Conservation (phyloP, 2,888 invertebrate species). For the Amblyjoppa fuscipennis region DNA sequence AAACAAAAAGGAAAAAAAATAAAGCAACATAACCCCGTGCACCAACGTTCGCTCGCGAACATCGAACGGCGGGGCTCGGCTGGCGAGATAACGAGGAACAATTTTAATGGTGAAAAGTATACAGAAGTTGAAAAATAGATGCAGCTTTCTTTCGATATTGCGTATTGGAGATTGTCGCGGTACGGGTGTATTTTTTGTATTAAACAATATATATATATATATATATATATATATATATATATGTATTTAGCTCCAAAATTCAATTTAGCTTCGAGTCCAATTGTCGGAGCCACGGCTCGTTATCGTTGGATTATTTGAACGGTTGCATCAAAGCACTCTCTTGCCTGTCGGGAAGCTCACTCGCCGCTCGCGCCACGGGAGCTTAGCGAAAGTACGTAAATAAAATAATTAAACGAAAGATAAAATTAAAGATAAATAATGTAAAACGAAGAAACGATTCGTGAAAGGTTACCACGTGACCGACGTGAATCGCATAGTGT, state of each 20-base stretch:
- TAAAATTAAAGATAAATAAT: slow-evolving; percentile 8
- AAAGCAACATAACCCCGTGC: neutral
- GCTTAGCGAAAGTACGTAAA: slow-evolving; percentile 64
- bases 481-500: slow-evolving; percentile 22
- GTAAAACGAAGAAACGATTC: slow-evolving; percentile 36
- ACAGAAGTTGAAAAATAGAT: neutral
- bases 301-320: neutral
- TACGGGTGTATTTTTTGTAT: neutral
- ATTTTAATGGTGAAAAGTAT: neutral
- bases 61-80: neutral
- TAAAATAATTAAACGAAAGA: slow-evolving; percentile 15
- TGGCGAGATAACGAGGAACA: slow-evolving; percentile 11
- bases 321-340: neutral
- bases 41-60: slow-evolving; percentile 1
- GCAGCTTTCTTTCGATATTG: neutral
- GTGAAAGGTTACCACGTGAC: slow-evolving; percentile 35
- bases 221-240: too few species aligned
- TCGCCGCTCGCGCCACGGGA: slow-evolving; percentile 40
- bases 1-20: slow-evolving; percentile 17
- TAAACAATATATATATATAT: neutral
- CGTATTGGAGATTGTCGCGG: neutral
- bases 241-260: too few species aligned
- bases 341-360: slow-evolving; percentile 36
- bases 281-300: slow-evolving; percentile 1
- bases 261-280: neutral